Evolutionary conservation across 2,113 vertebrate species (phyloP).

Genomic region (Columba livia): DNA sequence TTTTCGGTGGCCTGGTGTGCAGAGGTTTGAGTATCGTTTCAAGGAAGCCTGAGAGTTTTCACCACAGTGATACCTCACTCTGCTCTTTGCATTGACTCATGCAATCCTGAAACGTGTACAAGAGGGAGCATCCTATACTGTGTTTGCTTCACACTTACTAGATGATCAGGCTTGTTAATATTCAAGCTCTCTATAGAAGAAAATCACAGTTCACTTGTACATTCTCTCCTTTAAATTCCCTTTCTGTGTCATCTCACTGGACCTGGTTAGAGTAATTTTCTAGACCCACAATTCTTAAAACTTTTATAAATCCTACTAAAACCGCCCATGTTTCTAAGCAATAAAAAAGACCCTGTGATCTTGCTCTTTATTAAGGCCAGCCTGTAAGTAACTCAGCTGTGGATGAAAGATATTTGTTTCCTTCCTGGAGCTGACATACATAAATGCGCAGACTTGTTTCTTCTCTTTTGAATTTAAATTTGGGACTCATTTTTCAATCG

Average conservation of each 20-base stretch:
- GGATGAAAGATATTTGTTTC: neutral
- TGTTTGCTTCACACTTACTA: neutral
- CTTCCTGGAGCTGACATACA: neutral
- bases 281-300: neutral
- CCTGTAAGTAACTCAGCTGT: neutral
- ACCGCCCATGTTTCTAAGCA: neutral
- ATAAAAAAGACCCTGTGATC: neutral
- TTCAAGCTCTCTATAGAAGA: neutral
- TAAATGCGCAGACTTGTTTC: neutral
- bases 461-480: neutral
- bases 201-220: neutral
- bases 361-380: neutral
- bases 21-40: neutral
- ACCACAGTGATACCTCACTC: neutral
- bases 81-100: neutral
- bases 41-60: neutral
- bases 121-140: neutral
- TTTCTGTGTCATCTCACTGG: neutral
- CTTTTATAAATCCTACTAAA: neutral
- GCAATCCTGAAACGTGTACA: fast-evolving
- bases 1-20: neutral
- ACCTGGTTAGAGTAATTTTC: neutral
- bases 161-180: neutral
- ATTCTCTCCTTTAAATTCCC: neutral
- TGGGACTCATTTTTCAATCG: neutral